These are phyloP conservation scores for Agelastica alni DNA, from an alignment of 2,888 invertebrate genomes.

Conservation along the genomic window DNA sequence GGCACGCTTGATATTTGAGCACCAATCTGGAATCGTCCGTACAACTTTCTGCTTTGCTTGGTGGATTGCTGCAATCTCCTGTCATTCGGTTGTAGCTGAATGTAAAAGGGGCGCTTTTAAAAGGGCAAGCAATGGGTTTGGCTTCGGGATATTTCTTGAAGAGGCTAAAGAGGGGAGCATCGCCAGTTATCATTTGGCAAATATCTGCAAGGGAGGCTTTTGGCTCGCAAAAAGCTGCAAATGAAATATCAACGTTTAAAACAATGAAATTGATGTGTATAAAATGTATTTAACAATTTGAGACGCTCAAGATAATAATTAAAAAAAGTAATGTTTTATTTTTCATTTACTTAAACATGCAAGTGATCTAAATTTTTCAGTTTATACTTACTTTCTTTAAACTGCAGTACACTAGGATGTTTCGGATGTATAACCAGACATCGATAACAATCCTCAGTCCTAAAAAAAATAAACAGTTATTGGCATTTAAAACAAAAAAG, in stretches of 20 bases:
- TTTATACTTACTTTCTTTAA: slow-evolving; percentile 76
- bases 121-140: slow-evolving; percentile 71
- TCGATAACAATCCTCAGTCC: slow-evolving; percentile 69
- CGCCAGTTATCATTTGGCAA: slow-evolving; percentile 71
- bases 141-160: slow-evolving; percentile 73
- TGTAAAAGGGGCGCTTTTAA: slow-evolving; percentile 78
- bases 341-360: too few species aligned
- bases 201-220: slow-evolving; percentile 64
- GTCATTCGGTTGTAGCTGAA: slow-evolving; percentile 72
- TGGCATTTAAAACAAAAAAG: too few species aligned
- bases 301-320: too few species aligned
- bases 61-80: slow-evolving; percentile 75
- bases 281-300: too few species aligned
- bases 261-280: too few species aligned
- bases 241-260: too few species aligned
- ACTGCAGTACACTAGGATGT: slow-evolving; percentile 77
- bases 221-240: slow-evolving; percentile 65
- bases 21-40: slow-evolving; percentile 80
- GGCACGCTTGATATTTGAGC: slow-evolving; percentile 82
- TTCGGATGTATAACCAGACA: slow-evolving; percentile 79
- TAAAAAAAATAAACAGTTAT: slow-evolving; percentile 60
- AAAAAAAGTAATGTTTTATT: too few species aligned
- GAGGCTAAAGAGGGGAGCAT: slow-evolving; percentile 75
- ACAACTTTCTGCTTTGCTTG: slow-evolving; percentile 80
- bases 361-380: too few species aligned